Base-by-base conservation (phyloP, 2,113 vertebrate species). In the Paratilapia polleni region DNA sequence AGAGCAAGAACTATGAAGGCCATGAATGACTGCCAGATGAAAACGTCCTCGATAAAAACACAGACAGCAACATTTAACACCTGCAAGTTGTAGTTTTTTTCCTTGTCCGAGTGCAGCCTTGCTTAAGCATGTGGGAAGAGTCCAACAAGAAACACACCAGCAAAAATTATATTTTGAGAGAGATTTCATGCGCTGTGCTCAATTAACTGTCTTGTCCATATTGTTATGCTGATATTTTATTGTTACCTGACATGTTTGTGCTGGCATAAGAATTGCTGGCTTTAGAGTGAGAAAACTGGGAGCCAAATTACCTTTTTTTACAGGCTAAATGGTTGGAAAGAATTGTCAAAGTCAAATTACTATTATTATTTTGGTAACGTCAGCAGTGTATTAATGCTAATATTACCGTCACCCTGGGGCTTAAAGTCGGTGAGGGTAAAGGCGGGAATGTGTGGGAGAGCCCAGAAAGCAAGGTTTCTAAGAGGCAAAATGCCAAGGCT, bases 21-120 rank as follows among this genome's bases (percentile, higher is more conserved):
- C 93, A 58, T 73, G 90, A 87, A 80, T 43, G 73, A 77, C 83
- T 90, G 92, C 92, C 93, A 91, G 88, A 88, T 78, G 66, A 79
- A 92, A 93, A 93, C 76, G 83, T 93, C 88, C 85, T 82, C 31
- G 93, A 95, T 94, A 95, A 95, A 93, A 91, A 68, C 2, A 59
- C 82, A 49, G 83, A 92, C 90, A 84, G 80, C 70, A 92, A 93
- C 89, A 94, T 92, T 85, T 92, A 94, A 86, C 95, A 96, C 94
- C 94, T 95, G 95, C 90, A 68, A 74, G 82, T 75, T 10, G 49
- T 75, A 38, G 31, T 78, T 87, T 80, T 61, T 70, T 24, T 14
- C 26, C 66, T 61, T 74, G 15, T 58, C 38, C 19, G 28, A 57
- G 60, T 26, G 38, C 76, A 83, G 82, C 82, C 89, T 91, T 86